Evolutionary conservation across 1,140 invertebrate genomes (phyloP).

Genomic region (Akabosia matsudoensis): DNA sequence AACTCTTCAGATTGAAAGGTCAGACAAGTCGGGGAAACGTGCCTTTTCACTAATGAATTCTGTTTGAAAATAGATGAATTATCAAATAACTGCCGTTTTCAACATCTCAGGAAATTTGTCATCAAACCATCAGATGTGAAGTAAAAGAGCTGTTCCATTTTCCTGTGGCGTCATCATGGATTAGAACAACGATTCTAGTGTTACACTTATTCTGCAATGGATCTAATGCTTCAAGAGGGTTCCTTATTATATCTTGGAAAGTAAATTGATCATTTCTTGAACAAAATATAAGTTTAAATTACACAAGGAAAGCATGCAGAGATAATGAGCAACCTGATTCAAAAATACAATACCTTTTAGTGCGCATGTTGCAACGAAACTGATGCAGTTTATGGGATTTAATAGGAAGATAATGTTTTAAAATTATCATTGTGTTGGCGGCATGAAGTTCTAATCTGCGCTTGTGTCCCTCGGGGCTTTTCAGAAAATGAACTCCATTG

Average conservation of each 20-base stretch:
- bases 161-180: neutral
- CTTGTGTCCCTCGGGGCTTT: neutral
- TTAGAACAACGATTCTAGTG: neutral
- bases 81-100: neutral
- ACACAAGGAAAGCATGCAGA: neutral
- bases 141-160: neutral
- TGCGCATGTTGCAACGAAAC: neutral
- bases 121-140: neutral
- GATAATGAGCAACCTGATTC: neutral
- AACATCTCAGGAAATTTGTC: neutral
- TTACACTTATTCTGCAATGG: neutral
- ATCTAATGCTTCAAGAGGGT: neutral
- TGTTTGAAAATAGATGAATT: neutral
- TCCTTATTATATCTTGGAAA: neutral
- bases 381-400: neutral
- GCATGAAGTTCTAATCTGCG: constrained; percentile 5
- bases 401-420: neutral
- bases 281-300: neutral
- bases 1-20: neutral
- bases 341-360: neutral
- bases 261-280: neutral
- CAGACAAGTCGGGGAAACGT: neutral
- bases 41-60: neutral
- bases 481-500: neutral
- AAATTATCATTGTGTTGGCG: neutral